These are phyloP conservation scores for Megalopta genalis DNA, from an alignment of 1,140 invertebrate species.

Conservation along the genomic window DNA sequence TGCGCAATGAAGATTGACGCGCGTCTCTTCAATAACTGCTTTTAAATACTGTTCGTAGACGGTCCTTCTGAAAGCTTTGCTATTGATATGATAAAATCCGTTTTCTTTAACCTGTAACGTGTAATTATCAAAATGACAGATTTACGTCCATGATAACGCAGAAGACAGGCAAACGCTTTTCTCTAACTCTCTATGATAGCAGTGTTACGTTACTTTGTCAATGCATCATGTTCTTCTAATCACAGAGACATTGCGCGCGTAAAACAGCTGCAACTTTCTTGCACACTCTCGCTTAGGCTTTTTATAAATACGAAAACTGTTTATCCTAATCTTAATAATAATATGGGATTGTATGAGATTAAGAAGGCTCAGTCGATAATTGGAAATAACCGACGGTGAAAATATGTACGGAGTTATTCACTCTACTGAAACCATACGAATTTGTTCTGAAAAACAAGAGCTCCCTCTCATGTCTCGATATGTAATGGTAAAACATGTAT, in stretches of 20 bases:
- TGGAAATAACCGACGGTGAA: neutral
- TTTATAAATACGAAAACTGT: neutral
- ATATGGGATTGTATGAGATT: neutral
- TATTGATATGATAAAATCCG: neutral
- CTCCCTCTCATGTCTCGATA: neutral
- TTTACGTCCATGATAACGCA: slow-evolving; percentile 37
- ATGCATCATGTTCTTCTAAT: neutral
- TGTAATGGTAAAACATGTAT: neutral
- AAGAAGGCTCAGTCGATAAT: neutral
- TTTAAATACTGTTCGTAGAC: neutral
- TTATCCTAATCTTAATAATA: neutral
- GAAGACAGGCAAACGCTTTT: slow-evolving; percentile 21
- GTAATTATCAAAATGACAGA: slow-evolving; percentile 51
- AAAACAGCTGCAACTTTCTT: neutral
- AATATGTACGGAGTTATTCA: neutral
- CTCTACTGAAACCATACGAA: neutral
- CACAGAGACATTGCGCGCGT: neutral
- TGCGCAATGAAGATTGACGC: neutral
- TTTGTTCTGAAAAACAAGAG: neutral
- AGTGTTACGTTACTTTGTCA: neutral
- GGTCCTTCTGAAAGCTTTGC: neutral
- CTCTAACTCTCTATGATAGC: neutral
- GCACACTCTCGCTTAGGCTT: neutral
- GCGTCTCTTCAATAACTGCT: neutral
- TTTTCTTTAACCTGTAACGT: slow-evolving; percentile 36